These are phyloP conservation scores for Taurulus bubalis DNA, from an alignment of 2,113 vertebrate species.

Conservation along the genomic window DNA sequence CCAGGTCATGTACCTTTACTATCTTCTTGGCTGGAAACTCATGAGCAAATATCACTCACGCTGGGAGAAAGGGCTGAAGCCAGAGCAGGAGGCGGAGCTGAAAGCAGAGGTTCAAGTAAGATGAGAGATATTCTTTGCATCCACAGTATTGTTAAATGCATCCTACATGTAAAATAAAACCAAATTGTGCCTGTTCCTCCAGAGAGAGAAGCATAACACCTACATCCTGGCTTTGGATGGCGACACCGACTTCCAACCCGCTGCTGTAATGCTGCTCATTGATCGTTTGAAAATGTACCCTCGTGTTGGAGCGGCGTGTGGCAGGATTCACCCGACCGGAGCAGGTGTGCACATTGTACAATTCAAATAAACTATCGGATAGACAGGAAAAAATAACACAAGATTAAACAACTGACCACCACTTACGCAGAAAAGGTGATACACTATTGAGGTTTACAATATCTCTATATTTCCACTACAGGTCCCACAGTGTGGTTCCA, in stretches of 20 bases:
- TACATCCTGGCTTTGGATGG: slow-evolving; percentile 83
- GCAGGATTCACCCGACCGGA: slow-evolving; percentile 85
- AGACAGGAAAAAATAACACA: background rate
- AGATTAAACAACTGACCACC: background rate
- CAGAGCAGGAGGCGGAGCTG: background rate
- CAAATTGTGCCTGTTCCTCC: background rate
- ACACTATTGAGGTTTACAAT: background rate
- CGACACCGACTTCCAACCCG: slow-evolving; percentile 84
- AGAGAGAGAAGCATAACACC: slow-evolving; percentile 81
- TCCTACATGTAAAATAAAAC: background rate
- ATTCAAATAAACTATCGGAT: background rate
- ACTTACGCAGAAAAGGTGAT: background rate
- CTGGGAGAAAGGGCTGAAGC: background rate
- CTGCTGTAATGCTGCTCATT: slow-evolving; percentile 81
- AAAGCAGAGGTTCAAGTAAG: slow-evolving; percentile 50
- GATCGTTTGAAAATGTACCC: slow-evolving; percentile 82
- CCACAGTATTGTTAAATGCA: background rate
- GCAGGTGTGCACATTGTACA: slow-evolving; percentile 64
- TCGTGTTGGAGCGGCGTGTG: slow-evolving; percentile 81
- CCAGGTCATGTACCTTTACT: slow-evolving; percentile 81
- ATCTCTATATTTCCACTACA: slow-evolving; percentile 12
- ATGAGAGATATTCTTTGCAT: background rate
- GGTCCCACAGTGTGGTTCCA: slow-evolving; percentile 86
- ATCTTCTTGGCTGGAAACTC: slow-evolving; percentile 75
- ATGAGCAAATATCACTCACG: slow-evolving; percentile 53